A percentile compares a stretch with the other conserved stretches of the same genome.
These are phyloP conservation scores for Chiridota heheva DNA, from an alignment of 35 echinoderm and acorn worm species.

Conservation along the genomic window DNA sequence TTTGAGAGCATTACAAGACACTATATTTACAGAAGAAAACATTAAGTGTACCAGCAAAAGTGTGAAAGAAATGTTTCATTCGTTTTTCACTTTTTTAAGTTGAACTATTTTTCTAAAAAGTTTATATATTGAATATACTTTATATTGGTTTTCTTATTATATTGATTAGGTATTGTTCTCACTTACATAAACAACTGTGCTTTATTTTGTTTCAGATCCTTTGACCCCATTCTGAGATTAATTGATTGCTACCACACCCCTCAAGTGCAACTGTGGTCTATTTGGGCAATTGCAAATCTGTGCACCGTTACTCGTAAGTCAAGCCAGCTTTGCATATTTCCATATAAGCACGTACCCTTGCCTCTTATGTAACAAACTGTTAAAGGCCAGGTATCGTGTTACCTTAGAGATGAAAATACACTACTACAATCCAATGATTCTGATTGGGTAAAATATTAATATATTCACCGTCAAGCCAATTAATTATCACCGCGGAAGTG, in stretches of 20 bases:
- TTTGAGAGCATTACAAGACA: too few relatives aligned
- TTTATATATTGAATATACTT: neutral
- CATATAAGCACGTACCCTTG: too few relatives aligned
- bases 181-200: neutral
- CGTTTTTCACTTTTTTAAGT: neutral
- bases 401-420: neutral
- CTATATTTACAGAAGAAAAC: neutral
- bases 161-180: neutral
- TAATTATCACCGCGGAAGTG: too few relatives aligned
- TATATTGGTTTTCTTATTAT: neutral
- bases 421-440: too few relatives aligned
- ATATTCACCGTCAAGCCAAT: too few relatives aligned
- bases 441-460: too few relatives aligned
- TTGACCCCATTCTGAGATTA: constrained; percentile 81
- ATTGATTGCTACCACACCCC: constrained; percentile 67
- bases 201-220: constrained; percentile 64
- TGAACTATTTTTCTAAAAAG: neutral
- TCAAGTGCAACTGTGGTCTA: constrained; percentile 80
- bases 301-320: constrained; percentile 92
- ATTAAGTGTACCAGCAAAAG: neutral
- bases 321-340: too few relatives aligned
- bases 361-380: too few relatives aligned
- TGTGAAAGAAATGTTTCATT: neutral
- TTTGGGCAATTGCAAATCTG: constrained; percentile 89
- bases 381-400: too few relatives aligned